Percentiles rank a stretch among this genome's conserved stretches.
Conservation (phyloP, 1,140 invertebrate species). For the Microplitis demolitor region DNA sequence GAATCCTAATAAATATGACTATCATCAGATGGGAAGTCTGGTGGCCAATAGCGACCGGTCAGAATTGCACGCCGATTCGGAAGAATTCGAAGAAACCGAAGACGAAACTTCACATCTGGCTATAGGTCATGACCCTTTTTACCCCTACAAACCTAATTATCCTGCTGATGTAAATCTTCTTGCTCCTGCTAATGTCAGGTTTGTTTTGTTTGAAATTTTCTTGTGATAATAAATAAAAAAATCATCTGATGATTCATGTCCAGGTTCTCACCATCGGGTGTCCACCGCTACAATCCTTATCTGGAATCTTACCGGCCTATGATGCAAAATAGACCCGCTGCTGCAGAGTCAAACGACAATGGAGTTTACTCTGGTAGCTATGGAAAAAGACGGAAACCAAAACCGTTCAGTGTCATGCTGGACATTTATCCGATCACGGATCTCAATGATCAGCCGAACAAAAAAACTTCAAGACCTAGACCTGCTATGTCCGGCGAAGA, state of each 20-base stretch:
- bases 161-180: constrained; percentile 63
- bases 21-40: constrained; percentile 35
- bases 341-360: constrained; percentile 33
- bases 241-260: too few relatives aligned
- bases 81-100: constrained; percentile 21
- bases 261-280: constrained; percentile 51
- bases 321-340: constrained; percentile 28
- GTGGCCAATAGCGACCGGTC: constrained; percentile 37
- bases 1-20: constrained; percentile 52
- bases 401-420: constrained; percentile 60
- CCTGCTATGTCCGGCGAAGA: constrained; percentile 34
- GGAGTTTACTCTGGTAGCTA: constrained; percentile 30
- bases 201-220: too few relatives aligned
- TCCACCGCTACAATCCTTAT: constrained; percentile 47
- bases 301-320: constrained; percentile 42
- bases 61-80: constrained; percentile 20
- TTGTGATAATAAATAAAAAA: too few relatives aligned
- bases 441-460: constrained; percentile 40
- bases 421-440: constrained; percentile 61
- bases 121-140: constrained; percentile 55
- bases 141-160: constrained; percentile 61
- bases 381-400: constrained; percentile 48
- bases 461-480: constrained; percentile 39
- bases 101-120: constrained; percentile 34
- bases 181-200: constrained; percentile 57